Evolutionary conservation across 2,797 vertebrate genomes (phyloP).

Genomic region (Microctenopoma stevenorrisi): DNA sequence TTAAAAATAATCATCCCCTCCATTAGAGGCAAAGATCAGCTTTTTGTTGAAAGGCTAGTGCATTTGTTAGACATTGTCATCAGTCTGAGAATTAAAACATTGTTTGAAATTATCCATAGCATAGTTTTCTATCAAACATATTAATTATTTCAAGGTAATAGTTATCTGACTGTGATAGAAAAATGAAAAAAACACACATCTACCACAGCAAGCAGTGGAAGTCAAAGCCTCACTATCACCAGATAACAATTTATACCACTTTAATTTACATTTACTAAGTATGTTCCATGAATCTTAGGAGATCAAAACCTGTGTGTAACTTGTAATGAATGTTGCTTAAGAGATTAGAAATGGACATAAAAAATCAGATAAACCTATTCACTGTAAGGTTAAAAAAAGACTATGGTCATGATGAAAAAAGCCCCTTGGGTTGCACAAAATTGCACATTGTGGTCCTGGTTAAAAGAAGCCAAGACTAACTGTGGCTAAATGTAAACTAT

Average conservation of each 20-base stretch:
- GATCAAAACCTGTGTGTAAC: not conserved
- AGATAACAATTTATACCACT: not conserved
- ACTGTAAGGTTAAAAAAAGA: not conserved
- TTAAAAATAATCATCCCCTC: not conserved
- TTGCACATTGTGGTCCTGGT: not conserved
- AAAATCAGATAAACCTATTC: not conserved
- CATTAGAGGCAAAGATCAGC: no score
- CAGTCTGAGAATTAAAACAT: not conserved
- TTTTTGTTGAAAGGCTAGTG: not conserved
- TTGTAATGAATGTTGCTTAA: not conserved
- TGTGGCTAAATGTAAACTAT: no score
- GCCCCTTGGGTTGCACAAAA: not conserved
- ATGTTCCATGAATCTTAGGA: not conserved
- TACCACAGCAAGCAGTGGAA: constrained; percentile 5
- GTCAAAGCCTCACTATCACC: not conserved
- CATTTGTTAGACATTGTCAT: not conserved
- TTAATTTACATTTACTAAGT: not conserved
- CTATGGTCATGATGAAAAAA: no score
- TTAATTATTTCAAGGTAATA: constrained; percentile 17
- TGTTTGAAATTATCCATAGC: constrained; percentile 15
- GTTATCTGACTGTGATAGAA: constrained; percentile 17
- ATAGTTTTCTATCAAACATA: constrained; percentile 2
- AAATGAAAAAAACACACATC: not conserved
- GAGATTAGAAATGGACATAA: not conserved
- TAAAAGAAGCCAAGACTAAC: no score